Evolutionary conservation across 2,113 vertebrate genomes (phyloP).

Genomic region (Formicarius rufipectus): DNA sequence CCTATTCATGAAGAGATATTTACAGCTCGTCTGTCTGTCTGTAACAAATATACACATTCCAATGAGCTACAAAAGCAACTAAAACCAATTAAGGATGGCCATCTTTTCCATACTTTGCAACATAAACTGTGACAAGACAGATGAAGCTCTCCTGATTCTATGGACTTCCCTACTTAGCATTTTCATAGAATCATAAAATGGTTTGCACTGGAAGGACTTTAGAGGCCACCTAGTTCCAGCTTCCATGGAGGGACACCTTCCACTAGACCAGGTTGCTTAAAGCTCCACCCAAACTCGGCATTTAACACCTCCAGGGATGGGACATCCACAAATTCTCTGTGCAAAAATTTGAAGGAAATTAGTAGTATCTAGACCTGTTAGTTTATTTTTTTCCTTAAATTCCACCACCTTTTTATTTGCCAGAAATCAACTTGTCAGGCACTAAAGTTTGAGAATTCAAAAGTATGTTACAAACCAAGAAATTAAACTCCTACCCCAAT

Average conservation of each 20-base stretch:
- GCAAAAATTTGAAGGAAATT: background rate
- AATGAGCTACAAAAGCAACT: background rate
- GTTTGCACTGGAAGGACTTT: background rate
- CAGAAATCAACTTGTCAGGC: background rate
- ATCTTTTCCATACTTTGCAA: background rate
- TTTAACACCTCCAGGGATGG: background rate
- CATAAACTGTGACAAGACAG: background rate
- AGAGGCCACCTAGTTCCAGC: background rate
- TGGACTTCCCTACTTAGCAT: background rate
- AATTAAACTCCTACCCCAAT: background rate
- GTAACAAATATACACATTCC: background rate
- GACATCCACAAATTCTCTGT: background rate
- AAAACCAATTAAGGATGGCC: background rate
- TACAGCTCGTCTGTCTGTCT: background rate
- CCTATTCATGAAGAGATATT: background rate
- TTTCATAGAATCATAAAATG: background rate
- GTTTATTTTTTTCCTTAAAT: background rate
- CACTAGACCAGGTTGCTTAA: background rate
- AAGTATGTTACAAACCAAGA: background rate
- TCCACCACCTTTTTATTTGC: background rate
- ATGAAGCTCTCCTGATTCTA: background rate
- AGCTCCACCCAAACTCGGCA: background rate
- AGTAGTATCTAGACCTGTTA: background rate
- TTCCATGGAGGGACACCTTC: background rate
- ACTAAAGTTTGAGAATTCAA: background rate